These are phyloP conservation scores for Drosophila sucinea DNA, from an alignment of 1,140 invertebrate species.

Conservation along the genomic window DNA sequence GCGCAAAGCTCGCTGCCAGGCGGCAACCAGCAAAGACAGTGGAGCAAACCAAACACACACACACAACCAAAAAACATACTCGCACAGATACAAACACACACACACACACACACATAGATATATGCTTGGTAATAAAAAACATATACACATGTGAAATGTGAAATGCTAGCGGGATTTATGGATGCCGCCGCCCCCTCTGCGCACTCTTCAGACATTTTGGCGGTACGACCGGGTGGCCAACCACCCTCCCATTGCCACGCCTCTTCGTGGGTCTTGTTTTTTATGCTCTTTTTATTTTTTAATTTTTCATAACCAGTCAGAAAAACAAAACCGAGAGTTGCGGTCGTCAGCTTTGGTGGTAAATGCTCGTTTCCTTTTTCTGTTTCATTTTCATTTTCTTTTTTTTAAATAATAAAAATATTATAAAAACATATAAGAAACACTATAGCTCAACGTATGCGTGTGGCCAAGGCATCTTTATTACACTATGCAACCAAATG, in stretches of 20 bases:
- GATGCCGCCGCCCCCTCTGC: constrained; percentile 38
- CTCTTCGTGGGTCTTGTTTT: constrained; percentile 41
- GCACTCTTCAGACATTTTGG: constrained; percentile 25
- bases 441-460: constrained; percentile 37
- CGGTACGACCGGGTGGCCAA: constrained; percentile 11
- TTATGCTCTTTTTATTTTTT: constrained; percentile 33
- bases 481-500: constrained; percentile 22
- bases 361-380: neutral
- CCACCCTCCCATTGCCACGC: constrained; percentile 17
- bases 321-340: constrained; percentile 62
- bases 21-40: constrained; percentile 58
- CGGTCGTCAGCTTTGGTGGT: constrained; percentile 41
- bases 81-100: constrained; percentile 30
- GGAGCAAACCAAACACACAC: constrained; percentile 41
- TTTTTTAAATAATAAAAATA: constrained; percentile 47
- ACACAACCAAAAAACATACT: constrained; percentile 17
- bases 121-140: constrained; percentile 70
- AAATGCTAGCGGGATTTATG: constrained; percentile 73
- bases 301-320: constrained; percentile 75
- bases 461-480: constrained; percentile 7
- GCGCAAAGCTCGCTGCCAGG: constrained; percentile 73
- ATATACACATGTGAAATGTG: constrained; percentile 78
- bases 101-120: constrained; percentile 26
- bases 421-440: constrained; percentile 43
- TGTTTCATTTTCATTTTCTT: neutral